Evolutionary conservation across 2,113 vertebrate species (phyloP).

Genomic region (Scartelaos histophorus): DNA sequence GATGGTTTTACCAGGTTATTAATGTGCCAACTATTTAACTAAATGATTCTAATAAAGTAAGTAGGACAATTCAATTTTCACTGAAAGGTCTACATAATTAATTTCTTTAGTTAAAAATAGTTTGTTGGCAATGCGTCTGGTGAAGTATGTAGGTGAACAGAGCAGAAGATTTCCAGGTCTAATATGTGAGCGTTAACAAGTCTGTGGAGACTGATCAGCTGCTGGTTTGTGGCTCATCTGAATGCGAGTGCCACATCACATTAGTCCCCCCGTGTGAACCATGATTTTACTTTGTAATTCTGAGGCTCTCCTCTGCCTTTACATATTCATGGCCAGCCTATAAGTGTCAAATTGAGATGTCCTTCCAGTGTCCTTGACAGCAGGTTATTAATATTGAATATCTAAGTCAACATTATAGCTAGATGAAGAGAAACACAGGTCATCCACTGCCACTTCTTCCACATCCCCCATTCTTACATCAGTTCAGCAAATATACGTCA

Average conservation of each 20-base stretch:
- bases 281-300: conserved; percentile 74
- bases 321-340: conserved; percentile 70
- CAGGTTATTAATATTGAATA: conserved; percentile 70
- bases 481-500: conserved; percentile 33
- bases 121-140: background rate
- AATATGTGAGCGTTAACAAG: conserved; percentile 54
- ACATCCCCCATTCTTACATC: conserved; percentile 22
- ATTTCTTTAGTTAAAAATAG: background rate
- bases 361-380: conserved; percentile 71
- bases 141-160: background rate
- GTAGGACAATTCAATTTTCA: background rate
- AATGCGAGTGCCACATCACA: conserved; percentile 64
- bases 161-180: conserved; percentile 31
- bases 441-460: conserved; percentile 33
- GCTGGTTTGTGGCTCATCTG: conserved; percentile 54
- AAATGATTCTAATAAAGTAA: background rate
- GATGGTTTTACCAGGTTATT: background rate
- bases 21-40: background rate
- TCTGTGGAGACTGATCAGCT: conserved; percentile 61
- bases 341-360: conserved; percentile 69
- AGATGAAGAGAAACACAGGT: conserved; percentile 55
- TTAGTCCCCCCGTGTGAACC: conserved; percentile 60
- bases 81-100: background rate
- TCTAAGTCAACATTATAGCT: conserved; percentile 54
- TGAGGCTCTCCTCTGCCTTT: conserved; percentile 46